A percentile compares a stretch with the other conserved stretches of the same genome.
Evolutionary conservation across 2,113 vertebrate genomes (phyloP).

Genomic region (Clinocottus analis): DNA sequence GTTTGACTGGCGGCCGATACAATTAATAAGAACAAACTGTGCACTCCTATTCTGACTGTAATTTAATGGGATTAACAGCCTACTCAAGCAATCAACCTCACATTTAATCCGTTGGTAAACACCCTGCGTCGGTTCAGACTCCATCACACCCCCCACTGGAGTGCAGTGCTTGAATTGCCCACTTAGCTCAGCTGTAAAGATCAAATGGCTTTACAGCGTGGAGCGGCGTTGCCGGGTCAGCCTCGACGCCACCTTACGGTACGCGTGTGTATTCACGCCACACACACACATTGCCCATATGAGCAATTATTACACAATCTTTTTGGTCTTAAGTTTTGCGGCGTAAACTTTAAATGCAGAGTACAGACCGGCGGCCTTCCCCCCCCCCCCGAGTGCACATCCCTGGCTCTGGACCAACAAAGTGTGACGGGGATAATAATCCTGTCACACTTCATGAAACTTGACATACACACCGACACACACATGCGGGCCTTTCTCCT

Average conservation of each 20-base stretch:
- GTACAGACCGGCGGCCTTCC: not conserved
- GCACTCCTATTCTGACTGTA: not conserved
- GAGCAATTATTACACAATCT: not conserved
- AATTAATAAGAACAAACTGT: constrained; percentile 3
- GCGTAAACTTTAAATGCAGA: constrained; percentile 12
- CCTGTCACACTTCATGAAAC: not conserved
- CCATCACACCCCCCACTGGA: constrained; percentile 9
- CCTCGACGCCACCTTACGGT: not conserved
- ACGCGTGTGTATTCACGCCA: constrained; percentile 6
- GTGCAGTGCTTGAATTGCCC: constrained; percentile 34
- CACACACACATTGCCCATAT: not conserved
- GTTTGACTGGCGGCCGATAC: not conserved
- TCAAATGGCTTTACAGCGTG: constrained; percentile 38
- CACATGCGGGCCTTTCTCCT: not conserved
- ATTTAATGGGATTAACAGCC: constrained; percentile 6
- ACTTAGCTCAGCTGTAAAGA: constrained; percentile 39
- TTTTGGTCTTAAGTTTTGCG: not conserved
- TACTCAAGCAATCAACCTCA: not conserved
- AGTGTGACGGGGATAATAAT: not conserved
- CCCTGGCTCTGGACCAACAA: not conserved
- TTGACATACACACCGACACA: not conserved
- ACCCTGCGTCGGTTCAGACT: constrained; percentile 20
- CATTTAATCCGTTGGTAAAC: constrained; percentile 30
- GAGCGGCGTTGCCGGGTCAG: constrained; percentile 19
- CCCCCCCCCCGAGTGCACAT: not conserved